Conservation (phyloP, 2,888 invertebrate species). For the Campopleginae sp. region DNA sequence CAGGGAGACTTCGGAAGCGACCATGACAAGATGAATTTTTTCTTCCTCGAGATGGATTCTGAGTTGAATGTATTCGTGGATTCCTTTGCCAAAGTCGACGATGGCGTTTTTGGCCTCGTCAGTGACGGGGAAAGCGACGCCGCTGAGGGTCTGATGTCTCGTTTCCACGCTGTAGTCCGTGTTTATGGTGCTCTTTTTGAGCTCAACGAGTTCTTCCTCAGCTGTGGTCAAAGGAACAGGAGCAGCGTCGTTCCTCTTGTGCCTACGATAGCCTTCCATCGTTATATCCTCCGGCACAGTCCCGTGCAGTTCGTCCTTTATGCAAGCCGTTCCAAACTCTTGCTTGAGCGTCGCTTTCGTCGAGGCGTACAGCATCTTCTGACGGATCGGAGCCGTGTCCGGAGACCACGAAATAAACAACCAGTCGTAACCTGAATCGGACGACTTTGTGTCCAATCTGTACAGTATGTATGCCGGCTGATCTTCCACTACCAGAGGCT, state of each 20-base stretch:
- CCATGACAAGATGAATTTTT: constrained; percentile 91
- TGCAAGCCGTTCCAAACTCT: constrained; percentile 97
- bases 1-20: constrained; percentile 88
- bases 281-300: constrained; percentile 93
- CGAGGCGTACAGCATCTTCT: constrained; percentile 99
- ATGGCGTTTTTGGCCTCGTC: constrained; percentile 92
- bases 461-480: constrained; percentile 95
- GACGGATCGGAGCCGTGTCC: constrained; percentile 94
- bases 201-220: constrained; percentile 93
- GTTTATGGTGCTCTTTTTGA: constrained; percentile 88
- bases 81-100: constrained; percentile 89
- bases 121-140: constrained; percentile 95
- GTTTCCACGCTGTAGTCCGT: constrained; percentile 93
- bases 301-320: constrained; percentile 97
- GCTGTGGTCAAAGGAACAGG: constrained; percentile 96
- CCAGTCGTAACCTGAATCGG: constrained; percentile 94
- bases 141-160: constrained; percentile 95
- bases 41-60: constrained; percentile 95
- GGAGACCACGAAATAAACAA: constrained; percentile 97
- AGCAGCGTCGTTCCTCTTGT: constrained; percentile 90
- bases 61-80: constrained; percentile 95
- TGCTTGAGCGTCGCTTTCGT: constrained; percentile 98
- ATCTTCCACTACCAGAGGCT: constrained; percentile 89
- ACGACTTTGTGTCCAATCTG: constrained; percentile 91
- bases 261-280: constrained; percentile 92